These are phyloP conservation scores for Conomelus anceps DNA, from an alignment of 2,888 invertebrate species.

Conservation along the genomic window DNA sequence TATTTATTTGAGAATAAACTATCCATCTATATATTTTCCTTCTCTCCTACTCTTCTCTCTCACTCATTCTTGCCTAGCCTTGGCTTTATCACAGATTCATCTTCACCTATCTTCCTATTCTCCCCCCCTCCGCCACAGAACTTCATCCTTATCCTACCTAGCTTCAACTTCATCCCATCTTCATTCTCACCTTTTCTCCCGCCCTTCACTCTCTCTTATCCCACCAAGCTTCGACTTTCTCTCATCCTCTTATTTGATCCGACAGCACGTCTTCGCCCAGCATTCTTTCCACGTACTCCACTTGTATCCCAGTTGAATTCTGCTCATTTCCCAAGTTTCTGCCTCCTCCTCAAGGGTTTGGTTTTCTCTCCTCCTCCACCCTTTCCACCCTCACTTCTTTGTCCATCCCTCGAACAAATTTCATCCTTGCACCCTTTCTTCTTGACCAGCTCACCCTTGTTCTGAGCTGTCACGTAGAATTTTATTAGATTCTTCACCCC, in stretches of 20 bases:
- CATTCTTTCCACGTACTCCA: background rate
- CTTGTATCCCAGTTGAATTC: background rate
- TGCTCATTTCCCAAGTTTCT: background rate
- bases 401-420: background rate
- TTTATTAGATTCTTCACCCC: background rate
- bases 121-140: too few species aligned
- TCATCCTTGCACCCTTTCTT: background rate
- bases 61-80: too few species aligned
- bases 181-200: too few species aligned
- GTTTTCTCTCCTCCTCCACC: background rate
- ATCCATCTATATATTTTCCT: too few species aligned
- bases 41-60: too few species aligned
- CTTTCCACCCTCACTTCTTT: background rate
- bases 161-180: too few species aligned
- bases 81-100: too few species aligned
- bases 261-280: background rate
- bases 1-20: too few species aligned
- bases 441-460: background rate
- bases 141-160: too few species aligned
- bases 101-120: too few species aligned
- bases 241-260: background rate
- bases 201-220: too few species aligned
- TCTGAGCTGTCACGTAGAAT: background rate
- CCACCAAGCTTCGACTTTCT: too few species aligned
- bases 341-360: background rate